These are phyloP conservation scores for Ferrisia virgata DNA, from an alignment of 2,888 invertebrate species.

Conservation along the genomic window DNA sequence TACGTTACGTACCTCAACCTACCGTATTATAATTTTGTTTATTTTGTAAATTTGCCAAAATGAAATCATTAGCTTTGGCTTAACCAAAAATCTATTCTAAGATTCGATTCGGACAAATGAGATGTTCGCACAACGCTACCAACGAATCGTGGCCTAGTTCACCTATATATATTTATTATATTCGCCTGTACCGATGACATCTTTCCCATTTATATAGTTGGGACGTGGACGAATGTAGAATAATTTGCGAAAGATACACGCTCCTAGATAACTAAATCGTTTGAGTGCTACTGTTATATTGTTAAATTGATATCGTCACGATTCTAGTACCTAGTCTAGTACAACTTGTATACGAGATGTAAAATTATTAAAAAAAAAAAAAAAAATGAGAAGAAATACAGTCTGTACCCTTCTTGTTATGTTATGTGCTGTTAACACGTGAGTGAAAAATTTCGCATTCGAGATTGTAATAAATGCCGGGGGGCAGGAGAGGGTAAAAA, in stretches of 20 bases:
- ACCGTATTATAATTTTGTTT: conserved; percentile 1
- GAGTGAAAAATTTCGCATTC: background rate
- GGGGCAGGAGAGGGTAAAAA: background rate
- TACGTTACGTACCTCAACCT: no score
- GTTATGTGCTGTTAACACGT: background rate
- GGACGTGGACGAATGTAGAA: background rate
- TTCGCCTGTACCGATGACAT: background rate
- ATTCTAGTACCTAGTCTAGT: background rate
- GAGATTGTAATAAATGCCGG: no score
- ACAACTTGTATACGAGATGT: background rate
- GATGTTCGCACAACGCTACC: background rate
- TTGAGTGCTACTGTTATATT: background rate
- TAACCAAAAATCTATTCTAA: background rate
- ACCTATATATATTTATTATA: background rate
- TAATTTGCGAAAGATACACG: background rate
- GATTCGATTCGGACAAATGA: background rate
- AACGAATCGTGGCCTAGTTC: background rate
- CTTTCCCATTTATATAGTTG: background rate
- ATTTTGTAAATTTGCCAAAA: conserved; percentile 17
- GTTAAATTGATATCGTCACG: background rate
- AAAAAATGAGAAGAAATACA: no score
- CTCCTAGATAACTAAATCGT: no score
- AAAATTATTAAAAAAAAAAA: no score
- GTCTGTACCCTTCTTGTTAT: background rate
- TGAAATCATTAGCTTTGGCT: conserved; percentile 5